A percentile compares a stretch with the other conserved stretches of the same genome.
Evolutionary conservation across 2,888 invertebrate species (phyloP).

Genomic region (Ditylenchus weischeri): DNA sequence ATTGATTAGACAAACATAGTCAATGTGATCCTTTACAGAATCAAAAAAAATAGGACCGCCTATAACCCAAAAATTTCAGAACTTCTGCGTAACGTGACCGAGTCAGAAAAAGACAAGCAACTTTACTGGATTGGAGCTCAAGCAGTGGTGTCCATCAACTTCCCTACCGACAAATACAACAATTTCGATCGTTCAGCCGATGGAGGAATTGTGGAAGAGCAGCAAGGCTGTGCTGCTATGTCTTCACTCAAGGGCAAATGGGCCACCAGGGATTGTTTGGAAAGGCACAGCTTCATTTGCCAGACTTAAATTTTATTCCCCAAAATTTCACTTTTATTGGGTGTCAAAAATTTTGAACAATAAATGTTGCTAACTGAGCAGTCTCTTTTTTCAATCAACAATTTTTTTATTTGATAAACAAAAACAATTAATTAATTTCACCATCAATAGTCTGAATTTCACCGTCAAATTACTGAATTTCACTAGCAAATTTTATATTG

Average conservation of each 20-base stretch:
- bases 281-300: constrained; percentile 26
- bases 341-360: too few species aligned
- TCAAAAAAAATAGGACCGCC: neutral
- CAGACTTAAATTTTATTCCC: constrained; percentile 11
- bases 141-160: constrained; percentile 7
- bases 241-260: constrained; percentile 14
- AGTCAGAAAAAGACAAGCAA: constrained; percentile 4
- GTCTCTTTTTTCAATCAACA: too few species aligned
- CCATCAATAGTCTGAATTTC: too few species aligned
- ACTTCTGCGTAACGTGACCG: constrained; percentile 14
- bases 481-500: too few species aligned
- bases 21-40: neutral
- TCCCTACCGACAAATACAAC: constrained; percentile 6
- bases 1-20: too few species aligned
- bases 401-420: too few species aligned
- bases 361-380: too few species aligned
- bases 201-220: neutral
- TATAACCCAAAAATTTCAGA: constrained; percentile 2
- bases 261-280: constrained; percentile 15
- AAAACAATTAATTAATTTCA: too few species aligned
- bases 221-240: constrained; percentile 21
- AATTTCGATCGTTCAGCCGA: constrained; percentile 9
- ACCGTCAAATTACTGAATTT: too few species aligned
- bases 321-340: too few species aligned
- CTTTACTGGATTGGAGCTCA: constrained; percentile 26